These are phyloP conservation scores for Bagarius yarrelli DNA, from an alignment of 2,113 vertebrate species.

Conservation along the genomic window DNA sequence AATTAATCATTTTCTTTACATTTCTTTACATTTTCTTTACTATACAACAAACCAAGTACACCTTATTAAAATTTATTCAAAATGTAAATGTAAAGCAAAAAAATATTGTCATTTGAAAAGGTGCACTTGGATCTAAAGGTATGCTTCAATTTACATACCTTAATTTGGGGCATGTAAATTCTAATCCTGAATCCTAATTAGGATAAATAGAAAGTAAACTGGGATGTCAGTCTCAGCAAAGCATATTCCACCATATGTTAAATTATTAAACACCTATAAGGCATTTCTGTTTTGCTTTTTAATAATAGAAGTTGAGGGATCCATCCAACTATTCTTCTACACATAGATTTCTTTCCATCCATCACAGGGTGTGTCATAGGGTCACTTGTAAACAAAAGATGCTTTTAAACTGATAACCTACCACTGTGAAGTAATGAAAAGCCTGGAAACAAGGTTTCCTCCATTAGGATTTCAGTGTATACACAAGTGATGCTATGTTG, in stretches of 20 bases:
- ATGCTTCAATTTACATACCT: too few species aligned
- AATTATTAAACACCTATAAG: background rate
- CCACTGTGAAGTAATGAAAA: background rate
- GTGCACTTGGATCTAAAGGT: too few species aligned
- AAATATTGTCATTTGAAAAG: too few species aligned
- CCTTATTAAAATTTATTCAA: too few species aligned
- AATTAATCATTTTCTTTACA: too few species aligned
- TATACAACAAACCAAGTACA: too few species aligned
- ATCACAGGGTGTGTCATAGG: background rate
- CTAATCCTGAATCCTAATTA: too few species aligned
- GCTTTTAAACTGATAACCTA: background rate
- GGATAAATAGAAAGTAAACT: too few species aligned
- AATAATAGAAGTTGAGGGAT: background rate
- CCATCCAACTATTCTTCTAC: background rate
- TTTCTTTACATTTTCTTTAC: too few species aligned
- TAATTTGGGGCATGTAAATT: too few species aligned
- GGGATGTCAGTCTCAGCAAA: background rate
- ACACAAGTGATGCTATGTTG: background rate
- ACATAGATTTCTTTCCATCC: background rate
- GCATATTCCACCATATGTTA: background rate
- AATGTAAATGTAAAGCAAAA: too few species aligned
- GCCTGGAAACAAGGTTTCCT: background rate
- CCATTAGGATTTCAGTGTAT: background rate
- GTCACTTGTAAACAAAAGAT: background rate
- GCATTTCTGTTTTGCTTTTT: too few species aligned